Evolutionary conservation across 1,140 invertebrate genomes (phyloP), one percentile per base, ranked within the genome.

Genomic region (Drosophila athabasca): DNA sequence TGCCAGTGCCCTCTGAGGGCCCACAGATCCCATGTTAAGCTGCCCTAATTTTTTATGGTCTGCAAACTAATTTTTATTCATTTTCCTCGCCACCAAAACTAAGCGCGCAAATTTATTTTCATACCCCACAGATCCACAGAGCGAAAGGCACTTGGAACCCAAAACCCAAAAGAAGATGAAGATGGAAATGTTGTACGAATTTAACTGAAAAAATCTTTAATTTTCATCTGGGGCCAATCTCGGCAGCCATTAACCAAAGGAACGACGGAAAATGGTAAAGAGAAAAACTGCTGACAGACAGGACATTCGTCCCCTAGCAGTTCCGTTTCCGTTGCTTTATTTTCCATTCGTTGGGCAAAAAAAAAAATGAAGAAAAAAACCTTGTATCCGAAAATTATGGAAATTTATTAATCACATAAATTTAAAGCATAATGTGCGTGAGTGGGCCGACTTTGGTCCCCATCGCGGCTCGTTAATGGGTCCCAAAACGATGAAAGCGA

Each of bases 401-500:
- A 87, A 87, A 87, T 87, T 87, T 87, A 87, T 87, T 87, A 87
- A 87, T 87, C 83, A 88, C 83, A 87, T 87, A 87, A 87, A 87
- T 88, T 87, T 88, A 72, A 76, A 82, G 70, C 83, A 81, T 88
- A 87, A 87, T 87, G 83, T 83, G 64, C 82, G 62, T 68, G 74
- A 75, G 78, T 74, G 74, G 74, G 59, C 66, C 61, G 53, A 46
- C 70, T 44, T 13, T 39, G 35, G 35, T 39, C 35, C 35, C 35
- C 35, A 62, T 54, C 50, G 57, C 54, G 29, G 53, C 71, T 75
- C 79, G 83, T 74, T 87, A 87, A 87, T 87, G 79, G 81, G 64
- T 76, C 83, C 83, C 83, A 76, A 64, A 81, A 71, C 81, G 79
- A 59, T 67, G 69, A 54, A 76, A 62, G 55, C 35, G 35, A 11